Conservation (phyloP, 1,140 invertebrate genomes). For the Cydia strobilella region DNA sequence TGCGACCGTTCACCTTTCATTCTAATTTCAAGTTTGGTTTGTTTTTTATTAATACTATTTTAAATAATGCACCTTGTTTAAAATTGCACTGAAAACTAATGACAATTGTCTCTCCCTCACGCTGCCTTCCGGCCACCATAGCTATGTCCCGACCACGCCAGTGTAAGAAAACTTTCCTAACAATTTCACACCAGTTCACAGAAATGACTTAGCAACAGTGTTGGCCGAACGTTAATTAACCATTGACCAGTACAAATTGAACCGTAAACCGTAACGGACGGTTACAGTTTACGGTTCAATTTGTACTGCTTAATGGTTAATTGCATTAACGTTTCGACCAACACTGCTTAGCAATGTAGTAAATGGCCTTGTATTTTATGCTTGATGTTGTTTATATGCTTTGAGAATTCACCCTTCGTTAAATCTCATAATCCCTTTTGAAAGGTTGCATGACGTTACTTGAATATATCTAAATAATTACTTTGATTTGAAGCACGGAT, state of each 20-base stretch:
- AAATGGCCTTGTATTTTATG: conserved; percentile 19
- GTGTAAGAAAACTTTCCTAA: conserved; percentile 80
- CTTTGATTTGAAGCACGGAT: too few species aligned
- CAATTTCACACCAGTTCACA: conserved; percentile 23
- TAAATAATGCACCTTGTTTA: conserved; percentile 32
- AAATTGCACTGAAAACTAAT: conserved; percentile 57
- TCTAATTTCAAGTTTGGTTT: conserved; percentile 31
- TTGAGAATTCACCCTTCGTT: not conserved
- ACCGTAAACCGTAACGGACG: too few species aligned
- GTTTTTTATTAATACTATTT: not conserved
- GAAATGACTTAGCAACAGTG: conserved; percentile 25
- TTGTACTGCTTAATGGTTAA: too few species aligned
- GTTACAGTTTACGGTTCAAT: too few species aligned
- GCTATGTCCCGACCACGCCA: conserved; percentile 81
- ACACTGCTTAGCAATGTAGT: conserved; percentile 11
- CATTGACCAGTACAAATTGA: too few species aligned
- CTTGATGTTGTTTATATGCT: conserved; percentile 18
- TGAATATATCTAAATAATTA: too few species aligned
- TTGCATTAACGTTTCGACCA: too few species aligned
- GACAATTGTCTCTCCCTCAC: conserved; percentile 58
- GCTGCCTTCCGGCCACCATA: conserved; percentile 70
- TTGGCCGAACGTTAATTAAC: too few species aligned
- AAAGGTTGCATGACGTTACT: not conserved
- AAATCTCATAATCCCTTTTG: not conserved
- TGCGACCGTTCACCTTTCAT: conserved; percentile 50